Conservation (phyloP, 2,888 invertebrate species). For the Pachymerium ferrugineum region DNA sequence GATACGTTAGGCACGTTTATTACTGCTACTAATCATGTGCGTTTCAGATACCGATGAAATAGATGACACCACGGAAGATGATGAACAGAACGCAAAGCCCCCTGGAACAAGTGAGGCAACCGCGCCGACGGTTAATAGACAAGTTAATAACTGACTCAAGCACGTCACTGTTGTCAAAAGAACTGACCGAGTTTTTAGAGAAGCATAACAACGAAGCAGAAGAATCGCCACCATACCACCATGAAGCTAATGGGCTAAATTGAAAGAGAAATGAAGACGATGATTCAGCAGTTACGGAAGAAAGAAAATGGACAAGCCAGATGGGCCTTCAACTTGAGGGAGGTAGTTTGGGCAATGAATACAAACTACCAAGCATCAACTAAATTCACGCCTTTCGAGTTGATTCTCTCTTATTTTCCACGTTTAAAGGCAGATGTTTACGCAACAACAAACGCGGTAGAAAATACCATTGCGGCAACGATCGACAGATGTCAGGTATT, state of each 20-base stretch:
- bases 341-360: background rate
- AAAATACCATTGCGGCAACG: background rate
- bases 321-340: background rate
- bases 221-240: background rate
- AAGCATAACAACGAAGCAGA: background rate
- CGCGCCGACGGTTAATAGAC: background rate
- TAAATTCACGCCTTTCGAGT: background rate
- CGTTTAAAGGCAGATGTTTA: background rate
- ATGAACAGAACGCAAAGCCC: no score
- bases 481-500: background rate
- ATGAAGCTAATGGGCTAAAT: background rate
- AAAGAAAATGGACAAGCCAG: background rate
- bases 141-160: background rate
- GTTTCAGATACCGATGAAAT: no score
- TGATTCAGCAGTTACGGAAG: background rate
- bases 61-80: no score
- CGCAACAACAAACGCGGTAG: no score
- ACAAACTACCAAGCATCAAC: background rate
- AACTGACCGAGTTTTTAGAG: background rate
- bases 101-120: no score
- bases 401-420: background rate
- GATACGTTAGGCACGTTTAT: no score
- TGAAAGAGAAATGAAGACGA: background rate
- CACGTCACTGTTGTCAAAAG: background rate
- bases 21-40: no score